phyloP scores from a whole-genome alignment of 2,797 vertebrate genomes.

The Gymnoscopelus microlampas region DNA sequence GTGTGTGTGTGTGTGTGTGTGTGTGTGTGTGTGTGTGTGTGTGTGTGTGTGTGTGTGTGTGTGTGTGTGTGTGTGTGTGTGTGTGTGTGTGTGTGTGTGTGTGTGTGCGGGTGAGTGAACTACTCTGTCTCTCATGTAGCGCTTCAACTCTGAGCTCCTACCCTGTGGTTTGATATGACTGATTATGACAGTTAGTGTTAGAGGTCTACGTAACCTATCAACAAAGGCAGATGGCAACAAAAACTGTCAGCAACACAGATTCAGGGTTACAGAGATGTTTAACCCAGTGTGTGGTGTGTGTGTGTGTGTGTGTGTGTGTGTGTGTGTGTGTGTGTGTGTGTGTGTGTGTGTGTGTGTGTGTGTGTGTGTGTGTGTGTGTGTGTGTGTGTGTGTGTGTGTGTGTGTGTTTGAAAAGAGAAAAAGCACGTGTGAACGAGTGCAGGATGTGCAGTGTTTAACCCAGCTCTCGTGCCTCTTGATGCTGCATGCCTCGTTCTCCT shows the following conservation, averaged over 20 bases:
- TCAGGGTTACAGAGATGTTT: slow-evolving; percentile 40
- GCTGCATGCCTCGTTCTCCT: slow-evolving; percentile 53
- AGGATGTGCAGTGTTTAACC: slow-evolving; percentile 52
- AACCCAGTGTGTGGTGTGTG: slow-evolving; percentile 20
- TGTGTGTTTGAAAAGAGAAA: slow-evolving; percentile 34
- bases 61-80: too few species aligned
- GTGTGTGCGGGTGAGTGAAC: too few species aligned
- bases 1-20: too few species aligned
- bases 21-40: too few species aligned
- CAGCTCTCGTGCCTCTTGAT: slow-evolving; percentile 63
- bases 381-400: slow-evolving; percentile 22
- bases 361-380: slow-evolving; percentile 28
- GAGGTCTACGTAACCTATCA: background rate
- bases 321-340: slow-evolving; percentile 27
- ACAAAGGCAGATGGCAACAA: background rate
- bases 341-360: slow-evolving; percentile 25
- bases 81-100: too few species aligned
- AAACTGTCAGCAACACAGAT: slow-evolving; percentile 4
- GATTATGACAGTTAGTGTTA: slow-evolving; percentile 3
- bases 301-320: slow-evolving; percentile 19
- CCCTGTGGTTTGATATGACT: background rate
- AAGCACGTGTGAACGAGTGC: background rate
- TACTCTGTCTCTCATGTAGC: too few species aligned
- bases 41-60: too few species aligned
- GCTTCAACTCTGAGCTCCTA: background rate